Percentiles rank a stretch among this genome's conserved stretches.
Evolutionary conservation across 2,888 invertebrate genomes (phyloP).

Genomic region (Lysandra bellargus): DNA sequence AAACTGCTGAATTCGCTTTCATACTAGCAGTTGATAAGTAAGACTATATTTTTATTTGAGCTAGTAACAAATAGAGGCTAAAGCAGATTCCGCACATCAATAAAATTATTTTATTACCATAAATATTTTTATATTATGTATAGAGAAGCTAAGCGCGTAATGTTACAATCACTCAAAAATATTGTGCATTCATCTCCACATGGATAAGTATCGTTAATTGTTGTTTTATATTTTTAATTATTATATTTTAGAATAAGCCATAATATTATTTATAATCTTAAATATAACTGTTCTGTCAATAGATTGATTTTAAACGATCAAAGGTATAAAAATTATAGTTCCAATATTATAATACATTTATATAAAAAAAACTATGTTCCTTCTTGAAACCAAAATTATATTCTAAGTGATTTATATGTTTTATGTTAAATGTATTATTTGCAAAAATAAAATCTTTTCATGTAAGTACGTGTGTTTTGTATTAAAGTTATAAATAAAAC

Average conservation of each 20-base stretch:
- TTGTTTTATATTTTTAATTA: conserved; percentile 9
- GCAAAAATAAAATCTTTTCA: neutral
- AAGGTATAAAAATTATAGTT: conserved; percentile 34
- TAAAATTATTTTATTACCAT: conserved; percentile 11
- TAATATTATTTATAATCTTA: neutral
- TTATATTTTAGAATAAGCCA: neutral
- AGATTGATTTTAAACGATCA: neutral
- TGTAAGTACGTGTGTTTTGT: neutral
- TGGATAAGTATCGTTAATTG: neutral
- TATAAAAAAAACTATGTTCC: conserved; percentile 13
- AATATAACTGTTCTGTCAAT: neutral
- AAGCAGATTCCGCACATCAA: neutral
- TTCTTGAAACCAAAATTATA: conserved; percentile 23
- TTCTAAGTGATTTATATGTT: conserved; percentile 7
- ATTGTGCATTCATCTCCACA: neutral
- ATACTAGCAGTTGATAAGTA: neutral
- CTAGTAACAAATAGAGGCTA: neutral
- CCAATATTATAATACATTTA: neutral
- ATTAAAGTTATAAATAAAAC: neutral
- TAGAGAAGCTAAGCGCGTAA: neutral
- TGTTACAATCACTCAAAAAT: neutral
- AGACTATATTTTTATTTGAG: neutral
- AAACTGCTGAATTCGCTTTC: neutral
- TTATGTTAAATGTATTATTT: neutral
- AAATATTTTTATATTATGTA: conserved; percentile 21